phyloP scores from a whole-genome alignment of 2,113 vertebrate genomes.

The Meleagris gallopavo region DNA sequence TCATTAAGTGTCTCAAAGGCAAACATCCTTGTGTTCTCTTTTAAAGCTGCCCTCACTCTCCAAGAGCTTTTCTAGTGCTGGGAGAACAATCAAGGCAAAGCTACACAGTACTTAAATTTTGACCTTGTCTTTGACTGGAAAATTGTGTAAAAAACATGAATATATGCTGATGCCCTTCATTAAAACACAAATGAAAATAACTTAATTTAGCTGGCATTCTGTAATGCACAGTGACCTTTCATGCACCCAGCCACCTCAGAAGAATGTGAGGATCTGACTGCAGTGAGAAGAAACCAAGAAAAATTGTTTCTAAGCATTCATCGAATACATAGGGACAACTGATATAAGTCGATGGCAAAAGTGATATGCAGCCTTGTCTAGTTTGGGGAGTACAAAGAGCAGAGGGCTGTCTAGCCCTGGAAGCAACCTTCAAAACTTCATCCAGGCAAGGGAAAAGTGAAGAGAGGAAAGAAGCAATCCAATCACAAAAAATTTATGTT shows the following conservation, averaged over 20 bases:
- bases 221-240: fast-evolving
- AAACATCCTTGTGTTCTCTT: neutral
- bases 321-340: neutral
- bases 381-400: neutral
- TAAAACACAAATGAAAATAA: neutral
- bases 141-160: neutral
- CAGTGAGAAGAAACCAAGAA: neutral
- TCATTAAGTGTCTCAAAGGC: neutral
- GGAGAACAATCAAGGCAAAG: neutral
- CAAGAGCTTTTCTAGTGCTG: neutral
- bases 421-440: neutral
- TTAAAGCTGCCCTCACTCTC: neutral
- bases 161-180: neutral
- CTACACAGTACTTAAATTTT: neutral
- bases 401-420: neutral
- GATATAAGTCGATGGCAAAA: neutral
- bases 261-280: neutral
- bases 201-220: neutral
- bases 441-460: neutral
- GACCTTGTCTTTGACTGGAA: neutral
- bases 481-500: fast-evolving
- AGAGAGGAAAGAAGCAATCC: neutral
- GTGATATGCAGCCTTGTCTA: neutral
- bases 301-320: neutral
- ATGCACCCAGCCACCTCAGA: neutral